Conservation (phyloP, 2,888 invertebrate species). For the Cybosia mesomella region DNA sequence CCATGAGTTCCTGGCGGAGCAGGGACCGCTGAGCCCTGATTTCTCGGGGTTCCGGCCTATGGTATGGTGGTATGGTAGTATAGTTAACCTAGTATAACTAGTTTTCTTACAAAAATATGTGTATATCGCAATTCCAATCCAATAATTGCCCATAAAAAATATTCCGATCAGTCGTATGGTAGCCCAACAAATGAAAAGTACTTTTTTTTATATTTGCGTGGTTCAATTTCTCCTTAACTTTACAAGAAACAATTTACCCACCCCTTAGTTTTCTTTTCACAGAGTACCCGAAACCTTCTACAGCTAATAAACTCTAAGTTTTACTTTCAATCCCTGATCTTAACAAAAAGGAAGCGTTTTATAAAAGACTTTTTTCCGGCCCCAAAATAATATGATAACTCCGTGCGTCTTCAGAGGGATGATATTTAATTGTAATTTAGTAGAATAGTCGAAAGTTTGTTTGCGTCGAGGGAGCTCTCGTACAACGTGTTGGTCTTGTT, state of each 20-base stretch:
- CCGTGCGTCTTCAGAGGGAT: slow-evolving; percentile 24
- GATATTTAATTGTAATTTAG: slow-evolving; percentile 45
- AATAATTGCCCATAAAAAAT: neutral
- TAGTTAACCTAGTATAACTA: too few species aligned
- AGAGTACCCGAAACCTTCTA: neutral
- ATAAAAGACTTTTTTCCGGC: slow-evolving; percentile 9
- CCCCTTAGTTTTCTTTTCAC: neutral
- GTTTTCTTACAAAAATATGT: too few species aligned
- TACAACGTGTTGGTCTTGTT: slow-evolving; percentile 35
- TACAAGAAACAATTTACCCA: neutral
- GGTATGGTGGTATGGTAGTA: too few species aligned
- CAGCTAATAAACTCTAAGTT: slow-evolving; percentile 13
- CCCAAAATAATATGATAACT: slow-evolving; percentile 23
- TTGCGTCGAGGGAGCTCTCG: neutral
- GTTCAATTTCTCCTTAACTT: neutral
- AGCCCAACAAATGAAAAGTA: too few species aligned
- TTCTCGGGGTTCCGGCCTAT: too few species aligned
- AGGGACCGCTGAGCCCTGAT: too few species aligned
- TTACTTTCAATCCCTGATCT: slow-evolving; percentile 5
- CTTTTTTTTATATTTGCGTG: too few species aligned
- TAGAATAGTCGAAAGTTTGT: slow-evolving; percentile 27
- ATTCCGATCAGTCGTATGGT: too few species aligned
- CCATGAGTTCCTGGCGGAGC: too few species aligned
- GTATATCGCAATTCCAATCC: too few species aligned
- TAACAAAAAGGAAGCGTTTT: slow-evolving; percentile 9